Percentiles rank a stretch among this genome's conserved stretches.
phyloP scores from a whole-genome alignment of 2,113 vertebrate genomes.

The Asarcornis scutulata region DNA sequence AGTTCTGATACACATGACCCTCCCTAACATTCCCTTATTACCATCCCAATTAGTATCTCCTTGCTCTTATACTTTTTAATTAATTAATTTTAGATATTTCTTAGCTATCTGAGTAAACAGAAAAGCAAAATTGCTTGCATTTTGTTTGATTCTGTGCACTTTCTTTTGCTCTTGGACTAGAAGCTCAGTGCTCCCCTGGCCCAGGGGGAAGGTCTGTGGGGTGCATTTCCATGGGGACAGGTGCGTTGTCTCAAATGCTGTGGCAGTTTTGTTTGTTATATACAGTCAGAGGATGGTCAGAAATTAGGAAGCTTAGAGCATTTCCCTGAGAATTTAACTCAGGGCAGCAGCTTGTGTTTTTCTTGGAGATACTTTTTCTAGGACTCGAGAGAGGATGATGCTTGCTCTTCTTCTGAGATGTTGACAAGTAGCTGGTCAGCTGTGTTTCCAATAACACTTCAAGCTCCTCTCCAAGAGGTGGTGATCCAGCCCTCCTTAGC shows the following conservation, averaged over 20 bases:
- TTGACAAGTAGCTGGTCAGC: not conserved
- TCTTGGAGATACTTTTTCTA: not conserved
- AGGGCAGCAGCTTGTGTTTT: not conserved
- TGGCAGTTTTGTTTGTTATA: not conserved
- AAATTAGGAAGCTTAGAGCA: not conserved
- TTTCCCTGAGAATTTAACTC: not conserved
- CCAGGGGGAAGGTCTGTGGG: accelerated
- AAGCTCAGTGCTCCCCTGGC: not conserved
- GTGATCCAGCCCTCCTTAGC: not conserved
- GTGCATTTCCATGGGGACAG: accelerated
- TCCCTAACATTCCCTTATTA: not conserved
- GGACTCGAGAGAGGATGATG: not conserved
- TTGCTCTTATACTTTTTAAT: not conserved
- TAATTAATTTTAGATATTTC: not conserved
- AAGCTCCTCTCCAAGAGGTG: not conserved
- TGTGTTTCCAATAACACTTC: not conserved
- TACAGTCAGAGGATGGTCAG: not conserved
- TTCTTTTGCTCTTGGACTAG: not conserved
- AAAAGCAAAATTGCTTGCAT: not conserved
- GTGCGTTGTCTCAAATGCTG: not conserved
- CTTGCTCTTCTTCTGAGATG: not conserved
- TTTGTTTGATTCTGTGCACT: not conserved
- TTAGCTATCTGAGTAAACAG: not conserved
- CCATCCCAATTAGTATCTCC: not conserved
- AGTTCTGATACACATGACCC: accelerated